Evolutionary conservation across 2,888 invertebrate genomes (phyloP), one percentile per base, ranked within the genome.

Genomic region (Rhingia rostrata): DNA sequence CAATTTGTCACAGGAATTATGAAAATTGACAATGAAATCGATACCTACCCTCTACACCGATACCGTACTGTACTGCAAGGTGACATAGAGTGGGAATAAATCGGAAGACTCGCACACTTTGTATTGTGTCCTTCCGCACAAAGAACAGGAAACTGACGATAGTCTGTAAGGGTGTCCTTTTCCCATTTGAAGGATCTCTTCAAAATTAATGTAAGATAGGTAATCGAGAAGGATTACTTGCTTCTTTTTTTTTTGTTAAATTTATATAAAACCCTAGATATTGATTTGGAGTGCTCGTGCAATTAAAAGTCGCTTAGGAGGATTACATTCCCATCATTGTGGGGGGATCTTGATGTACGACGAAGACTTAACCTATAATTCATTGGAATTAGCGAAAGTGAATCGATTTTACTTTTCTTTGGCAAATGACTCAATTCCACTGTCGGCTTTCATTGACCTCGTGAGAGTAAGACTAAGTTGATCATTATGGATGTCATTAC

Each of bases 1-100:
- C 82, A 83, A 83, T 83, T 83, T 83, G 82, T 83, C 82, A 73
- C 61, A 63, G 72, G 72, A 83, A 78, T 83, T 83, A 73, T 83
- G 67, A 78, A 66, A 66, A 61, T 30, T 58, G n/a, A 58, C 70
- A 78, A 61, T 54, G 56, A 73, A 74, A 74, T 82, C 67, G 82
- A 83, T 78, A 78, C 58, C 67, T 41, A 72, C 47, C 32, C 22
- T 22, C 22, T 2, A 2, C 22, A 22, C 22, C 22, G 22, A 22
- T 22, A 22, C 22, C 22, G 22, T 22, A 22, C 22, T 2, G 1
- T 12, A 35, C 10, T 35, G 33, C 14, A 39, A 43, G 35, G 58
- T 66, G 54, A 32, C 54, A 47, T 9, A 56, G 32, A 39, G 6
- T 6, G 7, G n/a, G n/a, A 56, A 14, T 9, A 14, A 72, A 79